A percentile compares a stretch with the other conserved stretches of the same genome.
These are phyloP conservation scores for Hephaestus fuliginosus DNA, from an alignment of 2,797 vertebrate genomes.

Conservation along the genomic window DNA sequence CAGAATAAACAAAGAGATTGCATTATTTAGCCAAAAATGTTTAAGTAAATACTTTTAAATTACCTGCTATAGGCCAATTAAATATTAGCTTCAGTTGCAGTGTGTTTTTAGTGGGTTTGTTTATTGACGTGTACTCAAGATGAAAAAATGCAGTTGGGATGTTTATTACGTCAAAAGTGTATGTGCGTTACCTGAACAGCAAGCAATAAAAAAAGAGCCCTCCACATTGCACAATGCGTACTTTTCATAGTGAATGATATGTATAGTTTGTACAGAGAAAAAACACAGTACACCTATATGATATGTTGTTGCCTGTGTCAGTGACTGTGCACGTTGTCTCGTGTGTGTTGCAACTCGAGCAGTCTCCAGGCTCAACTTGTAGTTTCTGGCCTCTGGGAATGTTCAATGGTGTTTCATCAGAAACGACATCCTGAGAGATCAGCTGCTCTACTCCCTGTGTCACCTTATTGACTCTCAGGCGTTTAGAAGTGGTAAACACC, in stretches of 20 bases:
- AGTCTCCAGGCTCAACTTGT: slow-evolving; percentile 68
- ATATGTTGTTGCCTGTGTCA: slow-evolving; percentile 21
- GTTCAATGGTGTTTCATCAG: slow-evolving; percentile 77
- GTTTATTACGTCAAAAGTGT: neutral
- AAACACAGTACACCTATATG: neutral
- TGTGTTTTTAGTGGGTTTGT: neutral
- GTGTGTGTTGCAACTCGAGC: slow-evolving; percentile 76
- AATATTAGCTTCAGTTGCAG: neutral
- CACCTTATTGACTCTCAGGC: slow-evolving; percentile 35
- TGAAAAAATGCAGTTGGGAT: neutral
- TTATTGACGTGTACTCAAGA: neutral
- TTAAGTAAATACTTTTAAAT: too few relatives aligned
- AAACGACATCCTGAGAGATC: slow-evolving; percentile 72
- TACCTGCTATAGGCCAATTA: neutral
- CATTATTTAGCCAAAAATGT: neutral
- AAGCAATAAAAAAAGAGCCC: accelerated
- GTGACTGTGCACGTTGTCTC: slow-evolving; percentile 1
- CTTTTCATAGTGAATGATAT: neutral
- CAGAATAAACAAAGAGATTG: neutral
- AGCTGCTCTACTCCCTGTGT: slow-evolving; percentile 43
- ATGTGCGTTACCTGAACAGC: neutral
- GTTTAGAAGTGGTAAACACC: slow-evolving; percentile 68
- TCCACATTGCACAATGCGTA: neutral
- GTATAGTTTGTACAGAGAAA: neutral
- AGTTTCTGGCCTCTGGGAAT: slow-evolving; percentile 66